A percentile compares a stretch with the other conserved stretches of the same genome.
Evolutionary conservation across 2,113 vertebrate genomes (phyloP).

Genomic region (Nothobranchius kuhntae): DNA sequence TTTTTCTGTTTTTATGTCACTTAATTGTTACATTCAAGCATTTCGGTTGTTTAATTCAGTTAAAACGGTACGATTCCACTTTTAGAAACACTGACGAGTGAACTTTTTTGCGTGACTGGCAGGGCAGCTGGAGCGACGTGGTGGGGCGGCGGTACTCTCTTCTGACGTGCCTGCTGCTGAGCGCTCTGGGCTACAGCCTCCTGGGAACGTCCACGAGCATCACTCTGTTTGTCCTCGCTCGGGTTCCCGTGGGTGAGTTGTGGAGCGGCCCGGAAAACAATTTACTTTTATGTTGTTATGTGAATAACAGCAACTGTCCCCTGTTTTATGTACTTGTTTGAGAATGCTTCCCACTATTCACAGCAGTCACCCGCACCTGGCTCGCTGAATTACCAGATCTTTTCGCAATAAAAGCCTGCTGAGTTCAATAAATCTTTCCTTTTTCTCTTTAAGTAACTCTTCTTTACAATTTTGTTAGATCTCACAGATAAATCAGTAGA

Average conservation of each 20-base stretch:
- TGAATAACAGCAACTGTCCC: too few relatives aligned
- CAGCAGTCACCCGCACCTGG: too few relatives aligned
- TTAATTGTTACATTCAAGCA: not conserved
- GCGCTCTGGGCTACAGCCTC: conserved; percentile 88
- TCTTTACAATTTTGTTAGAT: too few relatives aligned
- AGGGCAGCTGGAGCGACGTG: conserved; percentile 97
- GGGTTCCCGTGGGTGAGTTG: conserved; percentile 90
- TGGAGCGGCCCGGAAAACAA: too few relatives aligned
- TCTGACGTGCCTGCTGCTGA: conserved; percentile 88
- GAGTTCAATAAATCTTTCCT: too few relatives aligned
- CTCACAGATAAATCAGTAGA: too few relatives aligned
- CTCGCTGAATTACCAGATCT: too few relatives aligned
- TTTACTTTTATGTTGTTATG: too few relatives aligned
- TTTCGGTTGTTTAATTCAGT: not conserved
- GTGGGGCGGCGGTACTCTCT: conserved; percentile 87
- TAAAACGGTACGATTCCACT: not conserved
- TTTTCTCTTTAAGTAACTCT: too few relatives aligned
- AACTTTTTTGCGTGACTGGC: conserved; percentile 39
- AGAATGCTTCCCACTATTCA: too few relatives aligned
- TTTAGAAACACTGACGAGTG: conserved; percentile 17
- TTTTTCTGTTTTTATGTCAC: conserved; percentile 5
- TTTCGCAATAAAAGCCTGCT: too few relatives aligned
- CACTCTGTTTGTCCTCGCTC: conserved; percentile 85
- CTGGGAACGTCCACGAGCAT: conserved; percentile 88
- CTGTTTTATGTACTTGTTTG: too few relatives aligned